Percentiles rank a stretch among this genome's conserved stretches.
These are phyloP conservation scores for Dasysyrphus tricinctus DNA, from an alignment of 2,888 invertebrate genomes.

Conservation along the genomic window DNA sequence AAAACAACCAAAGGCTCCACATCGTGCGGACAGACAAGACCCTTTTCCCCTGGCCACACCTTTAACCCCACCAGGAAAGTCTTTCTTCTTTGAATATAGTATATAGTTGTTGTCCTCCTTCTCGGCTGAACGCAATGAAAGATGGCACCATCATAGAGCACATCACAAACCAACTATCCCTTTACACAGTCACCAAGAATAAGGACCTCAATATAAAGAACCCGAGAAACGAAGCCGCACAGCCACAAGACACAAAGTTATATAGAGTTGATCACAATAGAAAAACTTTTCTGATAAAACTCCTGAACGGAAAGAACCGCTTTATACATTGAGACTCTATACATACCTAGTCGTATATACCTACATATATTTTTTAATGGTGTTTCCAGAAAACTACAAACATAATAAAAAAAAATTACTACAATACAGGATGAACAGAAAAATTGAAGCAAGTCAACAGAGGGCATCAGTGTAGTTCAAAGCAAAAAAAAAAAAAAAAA, in stretches of 20 bases:
- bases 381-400: constrained; percentile 73
- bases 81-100: background rate
- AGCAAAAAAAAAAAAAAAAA: too few relatives aligned
- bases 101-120: constrained; percentile 25
- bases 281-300: constrained; percentile 75
- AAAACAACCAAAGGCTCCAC: constrained; percentile 8
- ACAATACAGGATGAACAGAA: constrained; percentile 39
- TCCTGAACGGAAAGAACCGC: constrained; percentile 73
- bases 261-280: constrained; percentile 67
- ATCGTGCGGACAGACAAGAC: constrained; percentile 31
- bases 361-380: constrained; percentile 64
- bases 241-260: constrained; percentile 73
- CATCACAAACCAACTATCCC: constrained; percentile 19
- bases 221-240: constrained; percentile 50
- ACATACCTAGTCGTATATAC: background rate
- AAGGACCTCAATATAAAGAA: constrained; percentile 35
- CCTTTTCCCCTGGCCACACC: constrained; percentile 28
- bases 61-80: constrained; percentile 44
- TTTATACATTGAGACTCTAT: constrained; percentile 42
- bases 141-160: constrained; percentile 51
- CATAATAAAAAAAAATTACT: constrained; percentile 29
- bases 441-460: constrained; percentile 62
- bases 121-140: constrained; percentile 63
- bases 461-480: constrained; percentile 41
- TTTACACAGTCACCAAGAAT: constrained; percentile 17